A percentile compares a stretch with the other conserved stretches of the same genome.
These are phyloP conservation scores for Polyergus mexicanus DNA, from an alignment of 1,140 invertebrate species.

Conservation along the genomic window DNA sequence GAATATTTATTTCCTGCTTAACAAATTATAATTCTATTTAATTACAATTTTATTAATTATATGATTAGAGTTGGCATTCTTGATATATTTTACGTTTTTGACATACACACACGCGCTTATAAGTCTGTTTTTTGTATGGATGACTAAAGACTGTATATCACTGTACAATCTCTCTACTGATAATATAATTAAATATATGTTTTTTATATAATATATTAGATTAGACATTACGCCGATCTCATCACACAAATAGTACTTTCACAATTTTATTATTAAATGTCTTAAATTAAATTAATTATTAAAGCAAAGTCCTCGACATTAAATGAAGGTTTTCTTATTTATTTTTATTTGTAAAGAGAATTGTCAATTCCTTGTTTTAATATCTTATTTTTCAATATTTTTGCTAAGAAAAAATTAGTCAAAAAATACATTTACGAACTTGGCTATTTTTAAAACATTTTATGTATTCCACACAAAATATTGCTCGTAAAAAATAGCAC, in stretches of 20 bases:
- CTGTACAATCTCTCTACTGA: not conserved
- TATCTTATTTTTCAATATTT: constrained; percentile 25
- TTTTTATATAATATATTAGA: not conserved
- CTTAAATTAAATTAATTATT: constrained; percentile 38
- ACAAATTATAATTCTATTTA: constrained; percentile 1
- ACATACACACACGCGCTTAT: not conserved
- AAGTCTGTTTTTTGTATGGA: not conserved
- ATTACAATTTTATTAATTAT: not conserved
- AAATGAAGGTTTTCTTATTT: constrained; percentile 22
- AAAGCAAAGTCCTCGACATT: constrained; percentile 24
- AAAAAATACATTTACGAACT: not conserved
- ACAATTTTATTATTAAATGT: constrained; percentile 42
- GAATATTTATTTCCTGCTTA: not conserved
- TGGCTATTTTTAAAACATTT: not conserved
- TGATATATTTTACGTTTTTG: not conserved
- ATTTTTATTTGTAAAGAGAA: not conserved
- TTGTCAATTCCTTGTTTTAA: not conserved
- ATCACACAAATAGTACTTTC: not conserved
- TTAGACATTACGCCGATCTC: not conserved
- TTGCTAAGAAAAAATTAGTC: not conserved
- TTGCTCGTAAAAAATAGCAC: not conserved
- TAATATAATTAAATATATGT: not conserved
- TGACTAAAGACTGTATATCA: not conserved
- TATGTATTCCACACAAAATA: not conserved
- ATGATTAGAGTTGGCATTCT: not conserved